phyloP scores from a whole-genome alignment of 2,113 vertebrate genomes.

The Scatophagus argus region DNA sequence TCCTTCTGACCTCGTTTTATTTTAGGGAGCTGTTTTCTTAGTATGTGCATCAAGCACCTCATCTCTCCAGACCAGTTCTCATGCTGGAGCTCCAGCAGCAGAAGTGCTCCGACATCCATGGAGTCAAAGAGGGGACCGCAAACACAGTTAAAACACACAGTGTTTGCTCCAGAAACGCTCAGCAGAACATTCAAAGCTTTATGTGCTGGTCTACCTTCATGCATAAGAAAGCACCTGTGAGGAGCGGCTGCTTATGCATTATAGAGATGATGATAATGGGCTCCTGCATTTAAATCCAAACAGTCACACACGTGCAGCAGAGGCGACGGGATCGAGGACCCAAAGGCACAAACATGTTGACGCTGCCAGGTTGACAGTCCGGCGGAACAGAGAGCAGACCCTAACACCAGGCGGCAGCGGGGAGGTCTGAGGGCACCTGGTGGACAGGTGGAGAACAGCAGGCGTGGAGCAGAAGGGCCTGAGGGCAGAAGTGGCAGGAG shows the following conservation, averaged over 20 bases:
- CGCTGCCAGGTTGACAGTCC: too few relatives aligned
- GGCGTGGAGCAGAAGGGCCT: background rate
- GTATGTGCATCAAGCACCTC: background rate
- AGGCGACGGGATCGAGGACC: background rate
- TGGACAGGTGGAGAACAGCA: background rate
- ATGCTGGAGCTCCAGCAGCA: background rate
- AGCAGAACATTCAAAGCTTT: background rate
- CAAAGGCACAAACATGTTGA: too few relatives aligned
- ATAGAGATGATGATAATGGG: conserved; percentile 53
- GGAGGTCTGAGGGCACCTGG: background rate
- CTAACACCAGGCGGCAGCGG: too few relatives aligned
- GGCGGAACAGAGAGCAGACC: too few relatives aligned
- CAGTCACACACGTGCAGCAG: background rate
- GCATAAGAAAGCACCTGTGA: conserved; percentile 46
- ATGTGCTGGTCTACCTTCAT: conserved; percentile 29
- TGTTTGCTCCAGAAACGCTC: background rate
- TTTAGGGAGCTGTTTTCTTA: background rate
- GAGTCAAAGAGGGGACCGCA: conserved; percentile 16
- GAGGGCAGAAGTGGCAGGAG: background rate
- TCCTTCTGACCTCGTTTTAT: conserved; percentile 23
- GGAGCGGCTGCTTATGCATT: conserved; percentile 45
- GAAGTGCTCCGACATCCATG: conserved; percentile 19
- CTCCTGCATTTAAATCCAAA: conserved; percentile 41
- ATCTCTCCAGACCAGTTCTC: background rate
- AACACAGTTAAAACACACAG: conserved; percentile 13